Base-by-base conservation (phyloP, 2,113 vertebrate genomes). In the Megaleporinus macrocephalus region DNA sequence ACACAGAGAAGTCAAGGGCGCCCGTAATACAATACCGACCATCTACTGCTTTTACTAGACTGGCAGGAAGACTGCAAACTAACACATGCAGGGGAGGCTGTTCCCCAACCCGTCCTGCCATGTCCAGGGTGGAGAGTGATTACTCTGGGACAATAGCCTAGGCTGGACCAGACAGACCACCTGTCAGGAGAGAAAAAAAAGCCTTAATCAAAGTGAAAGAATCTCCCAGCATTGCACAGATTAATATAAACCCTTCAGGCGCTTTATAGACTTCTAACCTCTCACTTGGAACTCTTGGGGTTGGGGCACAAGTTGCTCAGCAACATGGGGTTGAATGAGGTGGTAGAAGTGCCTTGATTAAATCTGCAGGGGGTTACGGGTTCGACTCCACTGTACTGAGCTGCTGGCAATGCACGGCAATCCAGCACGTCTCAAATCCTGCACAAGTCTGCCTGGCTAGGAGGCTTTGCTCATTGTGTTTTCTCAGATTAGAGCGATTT, bases 201-300 rank as follows among this genome's bases (percentile, higher is more conserved):
- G 80, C 79, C 76, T 87, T 88, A 77, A 90, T 90, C 88, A 88
- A 88, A 89, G 82, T 84, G 53, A 84, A 89, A 76, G 83, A 90
- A 87, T 92, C 85, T 76, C 83, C 72, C 36, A 59, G 70, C 89
- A 91, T 92, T 88, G 82, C 88, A 87, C 84, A 90, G 91, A 93
- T 94, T 93, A 93, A 93, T 94, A 90, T 91, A 90, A 92, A 89
- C 87, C 89, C n/a, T 27, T 68, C 90, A 89, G 80, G 66, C 30
- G 77, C 84, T 85, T 77, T 80, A 85, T 51, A 80, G 82, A 79
- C 65, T 76, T 76, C 78, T 51, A 83, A 49, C 77, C 85, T 86
- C 86, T 85, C 71, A 57, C 70, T 79, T 49, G 73, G 76, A 70
- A 86, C 81, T 70, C 78, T 70, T 82, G 81, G 83, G 83, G 88